Evolutionary conservation across 2,888 invertebrate species (phyloP), one percentile per base, ranked within the genome.

Genomic region (Aphrophora alni): DNA sequence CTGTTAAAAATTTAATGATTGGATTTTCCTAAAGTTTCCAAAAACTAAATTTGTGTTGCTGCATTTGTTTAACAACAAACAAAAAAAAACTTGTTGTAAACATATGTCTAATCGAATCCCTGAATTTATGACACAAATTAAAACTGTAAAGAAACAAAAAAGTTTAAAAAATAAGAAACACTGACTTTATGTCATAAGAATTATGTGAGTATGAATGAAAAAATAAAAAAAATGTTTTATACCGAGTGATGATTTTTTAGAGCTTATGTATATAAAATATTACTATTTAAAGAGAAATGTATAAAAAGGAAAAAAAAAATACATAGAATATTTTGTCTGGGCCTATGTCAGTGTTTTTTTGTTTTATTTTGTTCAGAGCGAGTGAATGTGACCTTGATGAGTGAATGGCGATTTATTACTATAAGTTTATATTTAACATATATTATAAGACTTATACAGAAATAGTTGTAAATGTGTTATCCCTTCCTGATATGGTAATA

Each of bases 261-360:
- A 84, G 84, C 84, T 84, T 84, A 84, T 84, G 84, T 84, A 84
- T 72, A 84, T 84, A 84, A 83, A 84, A 83, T 83, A 83, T 84
- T 84, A 83, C 82, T 84, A 84, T 83, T 82, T 80, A 82, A 80
- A 83, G 81, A 78, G 73, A 81, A 72, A 51, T 78, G 75, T 59
- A 75, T 75, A 59, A 71, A 78, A 78, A n/a, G n/a, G n/a, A n/a
- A 75, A 81, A 80, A 72, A 72, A 7, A n/a, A 72, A 73, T n/a
- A 59, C 59, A 59, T 79, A 79, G 78, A 74, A 74, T 79, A 79
- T 79, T 79, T 79, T 79, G 78, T 79, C 78, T 74, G 59, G 78
- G 78, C 78, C 78, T 79, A 79, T 79, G 78, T 79, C 59, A 21
- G 21, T 59, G 59, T 59, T 59, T 59, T 59, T 59, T 59, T 59